phyloP scores from a whole-genome alignment of 2,888 invertebrate species.

The Junonia oenone region DNA sequence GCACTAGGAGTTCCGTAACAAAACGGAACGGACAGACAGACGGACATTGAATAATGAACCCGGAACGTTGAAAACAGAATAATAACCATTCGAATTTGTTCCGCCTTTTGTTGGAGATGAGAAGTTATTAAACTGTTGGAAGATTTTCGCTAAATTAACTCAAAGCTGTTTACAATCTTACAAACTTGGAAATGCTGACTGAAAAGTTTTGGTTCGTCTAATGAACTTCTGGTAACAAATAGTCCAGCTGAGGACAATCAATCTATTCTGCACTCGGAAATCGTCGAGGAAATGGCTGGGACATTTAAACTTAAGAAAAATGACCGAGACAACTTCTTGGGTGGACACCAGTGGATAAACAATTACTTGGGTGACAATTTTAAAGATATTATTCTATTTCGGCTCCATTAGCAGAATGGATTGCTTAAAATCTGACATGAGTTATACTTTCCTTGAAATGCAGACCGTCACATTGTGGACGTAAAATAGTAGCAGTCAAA shows the following conservation, averaged over 20 bases:
- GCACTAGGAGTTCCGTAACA: conserved; percentile 1
- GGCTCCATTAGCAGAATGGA: too few relatives aligned
- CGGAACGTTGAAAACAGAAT: conserved; percentile 23
- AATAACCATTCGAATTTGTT: conserved; percentile 25
- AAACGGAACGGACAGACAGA: conserved; percentile 14
- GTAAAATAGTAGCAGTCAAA: too few relatives aligned
- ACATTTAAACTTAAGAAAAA: too few relatives aligned
- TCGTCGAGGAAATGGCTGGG: too few relatives aligned
- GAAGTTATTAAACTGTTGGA: conserved; percentile 19
- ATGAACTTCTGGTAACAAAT: not conserved
- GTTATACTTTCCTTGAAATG: too few relatives aligned
- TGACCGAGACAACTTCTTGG: too few relatives aligned
- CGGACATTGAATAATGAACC: conserved; percentile 31
- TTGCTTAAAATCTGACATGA: too few relatives aligned
- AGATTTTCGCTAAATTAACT: conserved; percentile 8
- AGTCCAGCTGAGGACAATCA: not conserved
- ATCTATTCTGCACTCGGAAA: not conserved
- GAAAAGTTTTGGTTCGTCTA: not conserved
- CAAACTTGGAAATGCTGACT: not conserved
- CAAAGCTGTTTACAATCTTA: not conserved
- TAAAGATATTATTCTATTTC: too few relatives aligned
- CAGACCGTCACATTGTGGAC: too few relatives aligned
- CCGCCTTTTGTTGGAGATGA: conserved; percentile 19
- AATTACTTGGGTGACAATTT: too few relatives aligned
- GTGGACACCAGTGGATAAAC: too few relatives aligned